Evolutionary conservation across 1,140 invertebrate genomes (phyloP).

Genomic region (Galleria mellonella): DNA sequence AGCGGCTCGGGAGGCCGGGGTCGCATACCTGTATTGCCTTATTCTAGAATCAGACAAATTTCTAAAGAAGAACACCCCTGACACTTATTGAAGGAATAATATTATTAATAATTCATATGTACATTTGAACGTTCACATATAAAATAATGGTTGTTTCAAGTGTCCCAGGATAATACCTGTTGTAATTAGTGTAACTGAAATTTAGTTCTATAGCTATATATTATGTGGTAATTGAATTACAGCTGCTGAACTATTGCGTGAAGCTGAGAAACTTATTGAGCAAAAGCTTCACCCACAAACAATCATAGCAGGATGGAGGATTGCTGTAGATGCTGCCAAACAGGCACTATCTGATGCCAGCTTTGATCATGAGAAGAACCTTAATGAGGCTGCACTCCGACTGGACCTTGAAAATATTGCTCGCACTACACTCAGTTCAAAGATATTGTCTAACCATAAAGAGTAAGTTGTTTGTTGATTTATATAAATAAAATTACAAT

Average conservation of each 20-base stretch:
- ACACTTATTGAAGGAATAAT: no score
- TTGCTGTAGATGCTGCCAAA: slow-evolving; percentile 88
- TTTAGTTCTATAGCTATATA: no score
- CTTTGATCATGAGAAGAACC: slow-evolving; percentile 87
- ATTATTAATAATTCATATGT: no score
- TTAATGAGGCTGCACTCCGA: slow-evolving; percentile 85
- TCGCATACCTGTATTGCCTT: no score
- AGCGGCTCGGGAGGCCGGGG: no score
- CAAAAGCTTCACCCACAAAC: slow-evolving; percentile 99
- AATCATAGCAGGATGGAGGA: slow-evolving; percentile 96
- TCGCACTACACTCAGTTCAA: slow-evolving; percentile 97
- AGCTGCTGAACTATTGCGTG: slow-evolving; percentile 95
- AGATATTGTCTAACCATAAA: slow-evolving; percentile 98
- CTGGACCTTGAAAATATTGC: slow-evolving; percentile 98
- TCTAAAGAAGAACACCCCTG: no score
- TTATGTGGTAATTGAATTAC: slow-evolving; percentile 5
- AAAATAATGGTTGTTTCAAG: no score
- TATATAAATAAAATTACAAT: slow-evolving; percentile 1
- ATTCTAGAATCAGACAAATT: no score
- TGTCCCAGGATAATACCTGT: no score
- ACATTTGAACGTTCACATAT: no score
- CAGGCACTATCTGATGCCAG: slow-evolving; percentile 87
- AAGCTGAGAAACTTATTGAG: slow-evolving; percentile 95
- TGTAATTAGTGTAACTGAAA: no score
- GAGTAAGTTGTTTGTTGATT: slow-evolving; percentile 75